phyloP scores from a whole-genome alignment of 2,113 vertebrate species.

The Paedocypris sp. region DNA sequence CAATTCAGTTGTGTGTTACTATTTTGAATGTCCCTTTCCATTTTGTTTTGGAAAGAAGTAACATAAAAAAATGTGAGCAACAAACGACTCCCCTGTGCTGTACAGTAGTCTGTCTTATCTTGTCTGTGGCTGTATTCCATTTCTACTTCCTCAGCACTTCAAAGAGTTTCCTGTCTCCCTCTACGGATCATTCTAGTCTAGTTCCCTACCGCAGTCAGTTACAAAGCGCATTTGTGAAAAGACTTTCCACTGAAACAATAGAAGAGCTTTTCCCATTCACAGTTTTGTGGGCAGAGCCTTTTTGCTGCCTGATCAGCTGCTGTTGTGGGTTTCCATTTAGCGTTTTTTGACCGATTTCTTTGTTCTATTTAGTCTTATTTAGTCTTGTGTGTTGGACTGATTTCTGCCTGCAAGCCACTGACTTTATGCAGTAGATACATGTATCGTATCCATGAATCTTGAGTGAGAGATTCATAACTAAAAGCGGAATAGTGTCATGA shows the following conservation, averaged over 20 bases:
- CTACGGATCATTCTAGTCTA: conserved; percentile 22
- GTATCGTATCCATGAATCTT: background rate
- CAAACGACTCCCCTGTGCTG: background rate
- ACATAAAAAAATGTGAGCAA: background rate
- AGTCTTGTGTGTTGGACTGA: background rate
- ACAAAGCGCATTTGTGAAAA: conserved; percentile 17
- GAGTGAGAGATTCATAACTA: background rate
- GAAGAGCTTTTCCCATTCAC: conserved; percentile 15
- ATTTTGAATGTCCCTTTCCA: background rate
- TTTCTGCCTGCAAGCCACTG: background rate
- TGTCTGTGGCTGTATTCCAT: conserved; percentile 31
- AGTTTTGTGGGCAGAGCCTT: background rate
- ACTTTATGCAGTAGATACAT: background rate
- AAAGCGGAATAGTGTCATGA: background rate
- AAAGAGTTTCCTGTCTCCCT: conserved; percentile 35
- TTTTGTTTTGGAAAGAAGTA: background rate
- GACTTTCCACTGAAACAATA: conserved; percentile 11
- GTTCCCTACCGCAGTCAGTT: conserved; percentile 1
- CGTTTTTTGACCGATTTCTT: background rate
- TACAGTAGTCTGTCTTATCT: conserved; percentile 22
- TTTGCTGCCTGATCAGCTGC: too few species aligned
- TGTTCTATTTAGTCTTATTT: background rate
- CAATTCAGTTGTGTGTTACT: too few species aligned
- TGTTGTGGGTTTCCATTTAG: background rate
- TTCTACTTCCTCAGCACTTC: conserved; percentile 41